These are phyloP conservation scores for Uropetala carovei DNA, from an alignment of 2,888 invertebrate genomes.

Conservation along the genomic window DNA sequence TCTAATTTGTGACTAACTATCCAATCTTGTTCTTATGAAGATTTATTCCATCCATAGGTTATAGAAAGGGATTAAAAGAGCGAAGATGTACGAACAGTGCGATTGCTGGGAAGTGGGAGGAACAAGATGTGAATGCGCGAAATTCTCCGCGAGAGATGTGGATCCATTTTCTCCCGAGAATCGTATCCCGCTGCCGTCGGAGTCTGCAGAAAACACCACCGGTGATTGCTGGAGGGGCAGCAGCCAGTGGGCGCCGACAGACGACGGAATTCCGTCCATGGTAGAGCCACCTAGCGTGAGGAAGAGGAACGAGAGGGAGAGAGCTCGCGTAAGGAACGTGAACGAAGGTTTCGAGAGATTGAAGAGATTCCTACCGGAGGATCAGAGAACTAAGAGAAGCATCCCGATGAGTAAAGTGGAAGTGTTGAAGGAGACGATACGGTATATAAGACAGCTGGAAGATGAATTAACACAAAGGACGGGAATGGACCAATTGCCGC, in stretches of 20 bases:
- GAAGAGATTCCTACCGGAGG: conserved; percentile 68
- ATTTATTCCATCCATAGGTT: no score
- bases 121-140: no score
- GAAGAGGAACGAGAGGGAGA: conserved; percentile 69
- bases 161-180: conserved; percentile 69
- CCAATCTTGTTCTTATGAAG: no score
- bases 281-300: conserved; percentile 65
- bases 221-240: background rate
- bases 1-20: no score
- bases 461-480: conserved; percentile 16
- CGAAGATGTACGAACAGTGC: no score
- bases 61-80: no score
- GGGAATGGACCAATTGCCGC: background rate
- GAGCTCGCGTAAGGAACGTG: conserved; percentile 69
- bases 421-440: conserved; percentile 69
- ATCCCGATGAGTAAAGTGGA: conserved; percentile 69
- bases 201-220: background rate
- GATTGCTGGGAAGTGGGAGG: no score
- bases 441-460: conserved; percentile 68
- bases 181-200: conserved; percentile 67
- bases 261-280: background rate
- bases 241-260: background rate
- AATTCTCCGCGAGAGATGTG: background rate
- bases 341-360: conserved; percentile 70
- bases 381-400: conserved; percentile 52